A percentile compares a stretch with the other conserved stretches of the same genome.
Evolutionary conservation across 1,140 invertebrate species (phyloP).

Genomic region (Heterodera schachtii): DNA sequence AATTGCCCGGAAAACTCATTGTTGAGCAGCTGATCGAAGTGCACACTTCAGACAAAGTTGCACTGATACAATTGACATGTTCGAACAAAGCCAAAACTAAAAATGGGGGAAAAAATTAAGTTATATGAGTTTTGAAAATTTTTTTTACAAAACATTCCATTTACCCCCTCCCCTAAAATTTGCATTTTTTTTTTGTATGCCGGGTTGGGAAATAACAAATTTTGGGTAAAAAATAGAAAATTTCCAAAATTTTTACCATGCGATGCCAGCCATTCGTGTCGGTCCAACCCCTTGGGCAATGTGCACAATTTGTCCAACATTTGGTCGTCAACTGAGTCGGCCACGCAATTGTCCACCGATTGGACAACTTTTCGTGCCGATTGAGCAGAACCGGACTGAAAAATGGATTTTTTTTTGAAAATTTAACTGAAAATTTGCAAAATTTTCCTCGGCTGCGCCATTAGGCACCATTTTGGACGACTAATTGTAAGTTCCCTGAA

Average conservation of each 20-base stretch:
- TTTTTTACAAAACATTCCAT: not conserved
- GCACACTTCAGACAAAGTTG: constrained; percentile 57
- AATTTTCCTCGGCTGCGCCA: not conserved
- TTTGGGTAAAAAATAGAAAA: not conserved
- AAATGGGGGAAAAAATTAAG: constrained; percentile 25
- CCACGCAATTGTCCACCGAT: constrained; percentile 56
- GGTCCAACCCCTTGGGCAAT: constrained; percentile 56
- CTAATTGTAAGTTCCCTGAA: no score
- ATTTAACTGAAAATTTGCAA: not conserved
- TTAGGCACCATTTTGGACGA: no score
- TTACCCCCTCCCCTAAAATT: not conserved
- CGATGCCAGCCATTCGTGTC: constrained; percentile 62
- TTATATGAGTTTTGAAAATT: not conserved
- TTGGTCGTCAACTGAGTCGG: constrained; percentile 62
- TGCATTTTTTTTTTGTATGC: not conserved
- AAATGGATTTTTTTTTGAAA: constrained; percentile 8
- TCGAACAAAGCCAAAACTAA: constrained; percentile 59
- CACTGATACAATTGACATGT: constrained; percentile 63
- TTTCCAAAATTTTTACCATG: constrained; percentile 43
- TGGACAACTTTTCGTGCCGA: constrained; percentile 35
- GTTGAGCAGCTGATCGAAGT: constrained; percentile 48
- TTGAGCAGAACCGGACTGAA: constrained; percentile 26
- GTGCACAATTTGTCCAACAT: constrained; percentile 58
- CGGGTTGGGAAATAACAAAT: no score
- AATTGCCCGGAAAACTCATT: constrained; percentile 58